Base-by-base conservation (phyloP, 2,888 invertebrate genomes). In the Chaetoderma sp. region DNA sequence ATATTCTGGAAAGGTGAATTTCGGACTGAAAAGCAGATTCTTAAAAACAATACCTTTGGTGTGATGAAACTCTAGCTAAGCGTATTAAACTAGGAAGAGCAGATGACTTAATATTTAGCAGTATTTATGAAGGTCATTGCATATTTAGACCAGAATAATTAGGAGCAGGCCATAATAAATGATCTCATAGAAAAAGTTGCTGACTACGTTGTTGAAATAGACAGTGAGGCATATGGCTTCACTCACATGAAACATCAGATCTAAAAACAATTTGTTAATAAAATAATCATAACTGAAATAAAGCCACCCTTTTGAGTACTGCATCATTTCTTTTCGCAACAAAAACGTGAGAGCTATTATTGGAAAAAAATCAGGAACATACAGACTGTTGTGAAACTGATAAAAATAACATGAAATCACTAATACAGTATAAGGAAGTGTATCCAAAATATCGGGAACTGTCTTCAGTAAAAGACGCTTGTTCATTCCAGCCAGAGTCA, bases 401-500 rank as follows among this genome's bases (percentile, higher is more conserved):
- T 78, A 6, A 65, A 63, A 55, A 49, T 66, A 77, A 78, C 45
- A 75, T 76, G 18, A 74, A 71, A 60, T 21, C 32, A 25, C 27
- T 73, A 3, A 27, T 6, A 10, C n/a, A n/a, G n/a, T n/a, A n/a
- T n/a, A n/a, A n/a, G n/a, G n/a, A n/a, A n/a, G n/a, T n/a, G n/a
- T n/a, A n/a, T n/a, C n/a, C n/a, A 21, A 28, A 33, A n/a, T 25
- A 55, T n/a, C n/a, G n/a, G n/a, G 60, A 70, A 6, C n/a, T n/a
- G n/a, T n/a, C n/a, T n/a, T n/a, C n/a, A n/a, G n/a, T n/a, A n/a
- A n/a, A n/a, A n/a, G n/a, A n/a, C n/a, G n/a, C n/a, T n/a, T n/a
- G n/a, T n/a, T n/a, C n/a, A n/a, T n/a, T n/a, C n/a, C n/a, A n/a
- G n/a, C n/a, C n/a, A n/a, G n/a, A n/a, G n/a, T n/a, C n/a, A 44